A percentile compares a stretch with the other conserved stretches of the same genome.
Evolutionary conservation across 2,113 vertebrate genomes (phyloP).

Genomic region (Anas platyrhynchos): DNA sequence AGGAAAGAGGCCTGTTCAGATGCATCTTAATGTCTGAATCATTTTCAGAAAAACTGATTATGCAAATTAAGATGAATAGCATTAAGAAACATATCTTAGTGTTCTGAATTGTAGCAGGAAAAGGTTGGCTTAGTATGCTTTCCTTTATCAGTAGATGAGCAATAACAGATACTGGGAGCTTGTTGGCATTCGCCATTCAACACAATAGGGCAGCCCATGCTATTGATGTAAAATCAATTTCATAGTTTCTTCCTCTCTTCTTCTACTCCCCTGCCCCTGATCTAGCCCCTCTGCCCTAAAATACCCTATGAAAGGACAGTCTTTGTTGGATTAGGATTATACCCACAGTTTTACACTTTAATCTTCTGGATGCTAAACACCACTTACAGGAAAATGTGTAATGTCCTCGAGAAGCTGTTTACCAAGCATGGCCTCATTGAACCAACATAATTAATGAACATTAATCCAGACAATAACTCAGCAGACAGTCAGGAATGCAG

Average conservation of each 20-base stretch:
- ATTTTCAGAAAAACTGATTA: constrained; percentile 66
- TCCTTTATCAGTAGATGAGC: not conserved
- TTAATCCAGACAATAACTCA: constrained; percentile 54
- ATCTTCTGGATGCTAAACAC: not conserved
- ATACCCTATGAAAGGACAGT: not conserved
- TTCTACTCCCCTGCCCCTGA: not conserved
- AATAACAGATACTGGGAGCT: not conserved
- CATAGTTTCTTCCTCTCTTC: not conserved
- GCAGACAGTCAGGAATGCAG: constrained; percentile 27
- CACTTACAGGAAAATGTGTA: not conserved
- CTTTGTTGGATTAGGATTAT: not conserved
- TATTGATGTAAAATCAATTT: not conserved
- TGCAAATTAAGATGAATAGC: constrained; percentile 49
- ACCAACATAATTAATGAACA: constrained; percentile 34
- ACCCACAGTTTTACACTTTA: not conserved
- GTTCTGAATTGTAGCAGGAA: not conserved
- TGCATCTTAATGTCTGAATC: constrained; percentile 61
- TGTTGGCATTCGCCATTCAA: not conserved
- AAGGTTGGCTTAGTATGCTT: not conserved
- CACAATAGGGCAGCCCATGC: not conserved
- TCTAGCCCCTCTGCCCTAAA: not conserved
- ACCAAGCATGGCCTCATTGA: constrained; percentile 26
- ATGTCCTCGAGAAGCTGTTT: constrained; percentile 10
- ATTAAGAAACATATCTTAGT: constrained; percentile 22
- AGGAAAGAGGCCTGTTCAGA: constrained; percentile 43